phyloP scores from a whole-genome alignment of 2,113 vertebrate genomes.

The Madoqua kirkii region DNA sequence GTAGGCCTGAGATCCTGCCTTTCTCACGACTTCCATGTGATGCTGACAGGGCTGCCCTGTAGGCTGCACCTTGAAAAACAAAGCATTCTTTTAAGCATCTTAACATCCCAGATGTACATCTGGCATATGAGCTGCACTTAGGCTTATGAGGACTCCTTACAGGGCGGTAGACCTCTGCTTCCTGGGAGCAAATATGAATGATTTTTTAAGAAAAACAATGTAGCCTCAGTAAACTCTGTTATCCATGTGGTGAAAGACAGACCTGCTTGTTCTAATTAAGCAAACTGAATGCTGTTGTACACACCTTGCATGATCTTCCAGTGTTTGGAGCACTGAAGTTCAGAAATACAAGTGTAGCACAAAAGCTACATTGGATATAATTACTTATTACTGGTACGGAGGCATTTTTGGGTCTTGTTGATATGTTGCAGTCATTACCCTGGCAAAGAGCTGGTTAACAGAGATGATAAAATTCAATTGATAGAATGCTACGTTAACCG shows the following conservation, averaged over 20 bases:
- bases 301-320: not conserved
- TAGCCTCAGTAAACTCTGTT: not conserved
- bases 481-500: constrained; percentile 20
- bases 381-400: not conserved
- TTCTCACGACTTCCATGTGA: not conserved
- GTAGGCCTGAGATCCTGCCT: not conserved
- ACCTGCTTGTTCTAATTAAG: not conserved
- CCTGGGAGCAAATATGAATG: not conserved
- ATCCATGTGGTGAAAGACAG: not conserved
- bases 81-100: not conserved
- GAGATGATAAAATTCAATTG: constrained; percentile 18
- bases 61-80: not conserved
- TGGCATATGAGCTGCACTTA: not conserved
- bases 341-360: not conserved
- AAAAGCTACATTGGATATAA: not conserved
- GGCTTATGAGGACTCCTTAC: not conserved
- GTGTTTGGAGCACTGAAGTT: not conserved
- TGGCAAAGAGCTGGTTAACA: constrained; percentile 32
- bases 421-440: constrained; percentile 1
- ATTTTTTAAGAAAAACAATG: not conserved
- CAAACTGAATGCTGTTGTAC: not conserved
- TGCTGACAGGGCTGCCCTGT: not conserved
- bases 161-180: not conserved
- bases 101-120: not conserved
- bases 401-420: constrained; percentile 2